Evolutionary conservation across 2,888 invertebrate species (phyloP).

Genomic region (Lasioglossum oenotherae): DNA sequence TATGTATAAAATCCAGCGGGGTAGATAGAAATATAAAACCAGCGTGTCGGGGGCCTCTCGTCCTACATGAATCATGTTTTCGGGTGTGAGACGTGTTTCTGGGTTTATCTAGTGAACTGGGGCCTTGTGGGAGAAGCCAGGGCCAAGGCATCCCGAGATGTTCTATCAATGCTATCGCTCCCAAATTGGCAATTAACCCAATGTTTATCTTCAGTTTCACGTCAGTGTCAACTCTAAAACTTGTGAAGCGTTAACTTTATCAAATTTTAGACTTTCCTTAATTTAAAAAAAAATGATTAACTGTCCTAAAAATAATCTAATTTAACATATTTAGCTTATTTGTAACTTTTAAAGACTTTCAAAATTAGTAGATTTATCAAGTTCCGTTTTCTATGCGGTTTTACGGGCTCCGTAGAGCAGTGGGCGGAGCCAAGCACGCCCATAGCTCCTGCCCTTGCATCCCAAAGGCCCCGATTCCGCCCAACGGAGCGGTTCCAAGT

Average conservation of each 20-base stretch:
- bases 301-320: neutral
- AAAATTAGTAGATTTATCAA: neutral
- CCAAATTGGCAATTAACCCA: neutral
- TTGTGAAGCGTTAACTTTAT: neutral
- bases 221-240: neutral
- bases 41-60: slow-evolving; percentile 30
- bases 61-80: slow-evolving; percentile 17
- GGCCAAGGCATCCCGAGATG: neutral
- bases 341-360: neutral
- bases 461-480: neutral
- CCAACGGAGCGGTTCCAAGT: neutral
- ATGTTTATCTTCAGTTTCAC: neutral
- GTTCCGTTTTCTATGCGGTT: neutral
- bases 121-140: neutral
- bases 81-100: slow-evolving; percentile 14
- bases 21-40: slow-evolving; percentile 27
- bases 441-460: neutral
- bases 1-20: slow-evolving; percentile 16
- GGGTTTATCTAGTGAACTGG: neutral
- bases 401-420: neutral
- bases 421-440: neutral
- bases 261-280: neutral
- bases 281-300: neutral
- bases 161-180: neutral
- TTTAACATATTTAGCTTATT: neutral